These are phyloP conservation scores for Conomelus anceps DNA, from an alignment of 2,888 invertebrate genomes.

Conservation along the genomic window DNA sequence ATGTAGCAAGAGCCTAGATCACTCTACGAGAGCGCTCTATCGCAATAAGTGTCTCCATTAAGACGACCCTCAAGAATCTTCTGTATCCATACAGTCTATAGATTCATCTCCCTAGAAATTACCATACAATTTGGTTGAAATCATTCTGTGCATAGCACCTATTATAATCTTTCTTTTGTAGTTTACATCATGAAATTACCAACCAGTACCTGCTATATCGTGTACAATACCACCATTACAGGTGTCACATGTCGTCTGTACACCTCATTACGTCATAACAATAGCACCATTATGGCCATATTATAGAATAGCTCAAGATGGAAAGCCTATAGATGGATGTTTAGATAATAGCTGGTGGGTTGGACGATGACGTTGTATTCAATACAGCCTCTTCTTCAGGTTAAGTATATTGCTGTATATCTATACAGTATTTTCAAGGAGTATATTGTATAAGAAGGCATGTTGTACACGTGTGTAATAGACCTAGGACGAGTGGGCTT, in stretches of 20 bases:
- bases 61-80: too few species aligned
- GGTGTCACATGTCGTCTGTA: too few species aligned
- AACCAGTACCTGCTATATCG: not conserved
- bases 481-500: not conserved
- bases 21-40: too few species aligned
- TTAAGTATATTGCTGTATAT: not conserved
- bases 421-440: too few species aligned
- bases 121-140: too few species aligned
- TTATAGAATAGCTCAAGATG: not conserved
- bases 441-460: not conserved
- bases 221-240: not conserved
- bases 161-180: not conserved
- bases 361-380: not conserved
- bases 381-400: not conserved
- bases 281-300: not conserved
- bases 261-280: not conserved
- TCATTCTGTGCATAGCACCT: not conserved
- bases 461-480: not conserved
- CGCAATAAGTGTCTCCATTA: too few species aligned
- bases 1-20: too few species aligned
- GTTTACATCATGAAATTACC: not conserved
- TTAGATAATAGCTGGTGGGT: not conserved
- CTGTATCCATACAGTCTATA: too few species aligned
- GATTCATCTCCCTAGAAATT: too few species aligned
- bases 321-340: not conserved